Evolutionary conservation across 2,888 invertebrate species (phyloP).

Genomic region (Leptinotarsa haldemani): DNA sequence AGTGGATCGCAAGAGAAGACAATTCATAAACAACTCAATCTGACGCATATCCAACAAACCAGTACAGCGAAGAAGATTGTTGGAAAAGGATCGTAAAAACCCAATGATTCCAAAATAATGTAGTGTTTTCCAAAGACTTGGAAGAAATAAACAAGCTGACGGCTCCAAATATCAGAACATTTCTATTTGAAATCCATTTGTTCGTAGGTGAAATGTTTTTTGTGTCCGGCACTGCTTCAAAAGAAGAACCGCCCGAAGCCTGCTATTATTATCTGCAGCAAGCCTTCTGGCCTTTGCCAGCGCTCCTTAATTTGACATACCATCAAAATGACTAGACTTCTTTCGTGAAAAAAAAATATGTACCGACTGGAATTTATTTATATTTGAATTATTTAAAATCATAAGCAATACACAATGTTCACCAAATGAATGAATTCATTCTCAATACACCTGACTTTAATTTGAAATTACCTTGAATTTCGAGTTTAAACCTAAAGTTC

Average conservation of each 20-base stretch:
- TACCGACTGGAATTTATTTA: slow-evolving; percentile 37
- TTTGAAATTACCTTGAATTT: too few relatives aligned
- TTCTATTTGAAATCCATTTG: too few relatives aligned
- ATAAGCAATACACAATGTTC: slow-evolving; percentile 26
- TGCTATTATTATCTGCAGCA: slow-evolving; percentile 41
- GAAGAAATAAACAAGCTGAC: too few relatives aligned
- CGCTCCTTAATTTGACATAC: slow-evolving; percentile 45
- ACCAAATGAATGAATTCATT: neutral
- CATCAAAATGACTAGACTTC: slow-evolving; percentile 42
- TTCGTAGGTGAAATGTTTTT: neutral
- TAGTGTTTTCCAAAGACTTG: too few relatives aligned
- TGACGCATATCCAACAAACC: too few relatives aligned
- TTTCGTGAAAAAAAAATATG: slow-evolving; percentile 34
- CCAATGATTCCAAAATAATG: too few relatives aligned
- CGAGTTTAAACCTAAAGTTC: too few relatives aligned
- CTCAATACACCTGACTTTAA: neutral
- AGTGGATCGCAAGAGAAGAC: too few relatives aligned
- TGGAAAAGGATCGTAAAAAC: too few relatives aligned
- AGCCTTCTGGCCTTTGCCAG: slow-evolving; percentile 42
- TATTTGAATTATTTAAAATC: slow-evolving; percentile 32
- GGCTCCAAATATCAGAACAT: too few relatives aligned
- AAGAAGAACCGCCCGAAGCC: slow-evolving; percentile 32
- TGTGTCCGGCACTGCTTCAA: slow-evolving; percentile 15
- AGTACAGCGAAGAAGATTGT: too few relatives aligned
- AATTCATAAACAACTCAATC: too few relatives aligned